Base-by-base conservation (phyloP, 2,888 invertebrate genomes). In the Agriopis leucophaearia region DNA sequence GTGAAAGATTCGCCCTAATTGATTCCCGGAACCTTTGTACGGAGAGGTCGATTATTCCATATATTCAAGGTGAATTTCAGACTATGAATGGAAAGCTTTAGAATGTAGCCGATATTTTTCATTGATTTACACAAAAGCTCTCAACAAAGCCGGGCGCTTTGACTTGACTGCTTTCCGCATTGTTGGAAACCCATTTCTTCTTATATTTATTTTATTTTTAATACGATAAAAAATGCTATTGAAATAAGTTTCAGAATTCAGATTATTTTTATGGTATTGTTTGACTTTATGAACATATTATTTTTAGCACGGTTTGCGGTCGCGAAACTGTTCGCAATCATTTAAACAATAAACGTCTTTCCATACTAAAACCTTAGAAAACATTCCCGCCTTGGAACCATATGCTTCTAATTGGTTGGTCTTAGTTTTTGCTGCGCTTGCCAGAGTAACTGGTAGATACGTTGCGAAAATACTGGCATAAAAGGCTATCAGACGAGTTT, bases 31-130 rank as follows among this genome's bases (percentile, higher is more conserved):
- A 52, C 59, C 63, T 55, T 42, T 45, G 50, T 44, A 15, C n/a
- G 6, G 1, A n/a, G 35, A 6, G 13, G 38, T 5, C 27, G 44
- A 54, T 68, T 54, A 60, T 64, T 60, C 36, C 18, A 45, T 58
- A 63, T 54, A 63, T 64, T 42, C 59, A 44, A 68, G 59, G 45
- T 59, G 36, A 55, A 68, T 18, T 55, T 59, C 59, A 38, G 54
- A 38, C 47, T 62, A 18, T 58, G 47, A 67, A 67, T 36, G 36
- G 42, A 47, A 68, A 68, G 67, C 63, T 68, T 59, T 55, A 50
- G 59, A 68, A 68, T 60, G 59, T 64, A 55, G 59, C 68, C 50
- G 55, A 64, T 68, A 68, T 68, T 68, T 68, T 68, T 68, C 68
- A 68, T 64, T 45, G 54, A 64, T 67, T 64, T 64, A 68, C 63